phyloP scores from a whole-genome alignment of 1,140 invertebrate species.

The Drosophila rufa region DNA sequence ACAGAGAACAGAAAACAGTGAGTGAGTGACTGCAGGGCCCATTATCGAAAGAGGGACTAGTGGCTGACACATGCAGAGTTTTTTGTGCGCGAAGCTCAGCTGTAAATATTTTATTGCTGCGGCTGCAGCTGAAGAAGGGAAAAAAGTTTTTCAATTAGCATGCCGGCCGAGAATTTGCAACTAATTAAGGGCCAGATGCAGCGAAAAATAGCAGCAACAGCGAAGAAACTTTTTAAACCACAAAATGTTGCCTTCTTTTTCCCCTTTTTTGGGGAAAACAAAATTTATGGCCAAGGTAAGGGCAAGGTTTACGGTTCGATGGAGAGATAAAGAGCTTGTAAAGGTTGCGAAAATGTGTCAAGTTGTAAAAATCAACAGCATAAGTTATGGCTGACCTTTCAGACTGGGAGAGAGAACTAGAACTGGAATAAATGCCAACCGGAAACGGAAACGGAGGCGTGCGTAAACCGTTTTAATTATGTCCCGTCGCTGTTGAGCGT shows the following conservation, averaged over 20 bases:
- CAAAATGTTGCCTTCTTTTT: constrained; percentile 28
- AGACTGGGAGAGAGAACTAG: constrained; percentile 1
- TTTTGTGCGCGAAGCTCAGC: constrained; percentile 15
- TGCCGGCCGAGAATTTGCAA: constrained; percentile 48
- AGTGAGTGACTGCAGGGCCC: constrained; percentile 1
- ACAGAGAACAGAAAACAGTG: neutral
- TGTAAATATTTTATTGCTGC: constrained; percentile 51
- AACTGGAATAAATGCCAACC: constrained; percentile 33
- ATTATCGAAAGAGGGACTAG: constrained; percentile 3
- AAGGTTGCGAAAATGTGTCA: constrained; percentile 51
- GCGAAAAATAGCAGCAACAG: constrained; percentile 1
- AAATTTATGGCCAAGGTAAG: constrained; percentile 39
- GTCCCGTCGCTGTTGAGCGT: constrained; percentile 39
- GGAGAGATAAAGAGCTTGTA: constrained; percentile 42
- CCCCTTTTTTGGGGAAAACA: neutral
- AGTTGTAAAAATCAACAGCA: constrained; percentile 64
- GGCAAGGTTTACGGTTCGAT: constrained; percentile 39
- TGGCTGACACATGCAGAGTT: constrained; percentile 33
- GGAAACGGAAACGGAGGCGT: constrained; percentile 67
- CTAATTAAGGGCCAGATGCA: constrained; percentile 46
- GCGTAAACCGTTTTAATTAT: constrained; percentile 77
- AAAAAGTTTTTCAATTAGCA: constrained; percentile 67
- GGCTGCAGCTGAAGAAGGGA: constrained; percentile 3
- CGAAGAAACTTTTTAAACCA: constrained; percentile 31
- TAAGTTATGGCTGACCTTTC: constrained; percentile 48